These are phyloP conservation scores for Rhizoglyphus robini DNA, from an alignment of 1,140 invertebrate species.

Conservation along the genomic window DNA sequence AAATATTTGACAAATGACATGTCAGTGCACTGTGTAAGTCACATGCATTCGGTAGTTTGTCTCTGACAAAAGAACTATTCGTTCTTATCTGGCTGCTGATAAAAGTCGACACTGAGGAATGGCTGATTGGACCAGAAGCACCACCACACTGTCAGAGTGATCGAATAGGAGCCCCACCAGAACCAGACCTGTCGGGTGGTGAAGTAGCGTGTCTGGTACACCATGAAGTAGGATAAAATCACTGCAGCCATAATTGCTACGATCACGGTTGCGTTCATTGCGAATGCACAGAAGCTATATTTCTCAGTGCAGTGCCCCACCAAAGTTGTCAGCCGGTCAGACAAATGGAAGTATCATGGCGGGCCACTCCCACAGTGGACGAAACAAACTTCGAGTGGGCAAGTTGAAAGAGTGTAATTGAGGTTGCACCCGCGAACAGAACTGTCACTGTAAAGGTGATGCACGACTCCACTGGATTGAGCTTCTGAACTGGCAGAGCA, in stretches of 20 bases:
- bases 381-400: background rate
- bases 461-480: background rate
- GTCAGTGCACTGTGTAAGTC: no score
- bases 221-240: background rate
- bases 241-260: background rate
- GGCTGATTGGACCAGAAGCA: background rate
- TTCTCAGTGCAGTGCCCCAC: background rate
- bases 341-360: background rate
- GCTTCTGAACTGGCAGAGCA: background rate
- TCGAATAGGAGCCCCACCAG: background rate
- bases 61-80: no score
- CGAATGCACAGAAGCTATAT: background rate
- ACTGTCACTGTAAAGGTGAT: background rate
- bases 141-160: background rate
- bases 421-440: background rate
- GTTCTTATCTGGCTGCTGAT: no score
- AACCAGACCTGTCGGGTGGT: background rate
- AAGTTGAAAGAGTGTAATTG: background rate
- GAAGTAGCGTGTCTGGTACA: background rate
- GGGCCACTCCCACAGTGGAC: background rate
- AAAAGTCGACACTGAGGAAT: background rate
- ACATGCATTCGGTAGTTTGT: no score
- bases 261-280: background rate
- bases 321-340: background rate
- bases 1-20: no score